Base-by-base conservation (phyloP, 2,797 vertebrate species). In the Chelon auratus region DNA sequence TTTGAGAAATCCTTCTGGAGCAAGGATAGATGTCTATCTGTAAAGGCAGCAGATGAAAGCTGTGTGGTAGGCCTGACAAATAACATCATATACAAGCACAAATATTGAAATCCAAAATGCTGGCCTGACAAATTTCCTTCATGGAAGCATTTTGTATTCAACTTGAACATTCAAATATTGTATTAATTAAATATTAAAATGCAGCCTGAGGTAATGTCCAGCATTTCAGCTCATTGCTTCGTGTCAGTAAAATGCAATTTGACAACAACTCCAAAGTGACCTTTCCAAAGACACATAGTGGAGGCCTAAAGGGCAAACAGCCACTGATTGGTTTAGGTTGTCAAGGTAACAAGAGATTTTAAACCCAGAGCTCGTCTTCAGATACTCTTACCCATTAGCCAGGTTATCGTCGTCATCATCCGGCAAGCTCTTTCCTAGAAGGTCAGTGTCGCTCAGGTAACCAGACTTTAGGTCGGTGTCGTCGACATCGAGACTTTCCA, bases 391-490 rank as follows among this genome's bases (percentile, higher is more conserved):
- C 98, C 98, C 97, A 0, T 98, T 99, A 48, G 96, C 97, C 90
- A 99, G 95, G 80, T 95, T 94, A 89, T 98, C 97, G 0, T 98
- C 97, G 0, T 99, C 97, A 22, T 99, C 97, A 0, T 98, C 93
- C 0, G 88, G 96, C 92, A 97, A 92, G 7, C 96, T 96, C 91
- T 98, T 99, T 51, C 96, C 96, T 69, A 96, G 93, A 72, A 98
- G 92, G 71, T 99, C 97, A 0, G 95, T 97, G 93, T 99, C 98
- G 17, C 95, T 96, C 93, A 98, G 94, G 92, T 99, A 99, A 55
- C 97, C 97, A 0, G 97, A 98, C 90, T 99, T 99, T 75, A 97
- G 95, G 82, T 97, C 96, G 3, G 92, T 65, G 0, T 97, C 95
- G 0, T 97, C 96, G 0, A 84, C 79, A 62, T 97, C 96, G 83